Percentiles rank a stretch among this genome's conserved stretches.
phyloP scores from a whole-genome alignment of 2,888 invertebrate species.

The Drosophila setosimentum region DNA sequence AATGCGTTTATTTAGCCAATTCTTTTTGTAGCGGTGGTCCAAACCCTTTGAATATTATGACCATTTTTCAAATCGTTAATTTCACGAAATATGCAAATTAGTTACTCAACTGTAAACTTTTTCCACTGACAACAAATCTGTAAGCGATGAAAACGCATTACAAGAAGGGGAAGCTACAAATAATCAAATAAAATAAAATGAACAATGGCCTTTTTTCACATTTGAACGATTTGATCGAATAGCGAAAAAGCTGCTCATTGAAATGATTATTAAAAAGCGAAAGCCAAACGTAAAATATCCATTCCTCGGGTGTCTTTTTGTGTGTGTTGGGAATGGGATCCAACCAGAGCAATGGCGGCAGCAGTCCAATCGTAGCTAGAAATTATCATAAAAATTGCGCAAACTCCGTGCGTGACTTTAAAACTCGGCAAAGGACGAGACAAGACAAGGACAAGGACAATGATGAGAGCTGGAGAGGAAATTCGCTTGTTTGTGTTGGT shows the following conservation, averaged over 20 bases:
- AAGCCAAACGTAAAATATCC: slow-evolving; percentile 49
- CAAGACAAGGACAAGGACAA: not conserved
- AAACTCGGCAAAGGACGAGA: slow-evolving; percentile 51
- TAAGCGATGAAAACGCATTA: slow-evolving; percentile 52
- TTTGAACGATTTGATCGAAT: slow-evolving; percentile 60
- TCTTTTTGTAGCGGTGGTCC: not conserved
- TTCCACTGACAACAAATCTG: slow-evolving; percentile 21
- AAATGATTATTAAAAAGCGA: slow-evolving; percentile 66
- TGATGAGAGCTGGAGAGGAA: slow-evolving; percentile 15
- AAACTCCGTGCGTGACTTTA: slow-evolving; percentile 78
- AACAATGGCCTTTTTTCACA: slow-evolving; percentile 65
- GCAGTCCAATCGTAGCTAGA: slow-evolving; percentile 68
- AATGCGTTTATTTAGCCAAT: not conserved
- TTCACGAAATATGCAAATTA: slow-evolving; percentile 72
- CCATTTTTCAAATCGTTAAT: slow-evolving; percentile 75
- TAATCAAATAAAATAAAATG: slow-evolving; percentile 9
- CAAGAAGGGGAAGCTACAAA: slow-evolving; percentile 10
- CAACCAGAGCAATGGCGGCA: slow-evolving; percentile 68
- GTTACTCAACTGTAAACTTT: slow-evolving; percentile 63
- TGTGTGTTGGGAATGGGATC: slow-evolving; percentile 26
- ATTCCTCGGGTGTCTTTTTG: slow-evolving; percentile 17
- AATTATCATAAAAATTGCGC: slow-evolving; percentile 81
- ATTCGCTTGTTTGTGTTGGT: not conserved
- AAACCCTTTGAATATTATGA: slow-evolving; percentile 37
- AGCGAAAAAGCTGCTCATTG: slow-evolving; percentile 54